phyloP scores from a whole-genome alignment of 2,888 invertebrate species.

The Endomychus coccineus region DNA sequence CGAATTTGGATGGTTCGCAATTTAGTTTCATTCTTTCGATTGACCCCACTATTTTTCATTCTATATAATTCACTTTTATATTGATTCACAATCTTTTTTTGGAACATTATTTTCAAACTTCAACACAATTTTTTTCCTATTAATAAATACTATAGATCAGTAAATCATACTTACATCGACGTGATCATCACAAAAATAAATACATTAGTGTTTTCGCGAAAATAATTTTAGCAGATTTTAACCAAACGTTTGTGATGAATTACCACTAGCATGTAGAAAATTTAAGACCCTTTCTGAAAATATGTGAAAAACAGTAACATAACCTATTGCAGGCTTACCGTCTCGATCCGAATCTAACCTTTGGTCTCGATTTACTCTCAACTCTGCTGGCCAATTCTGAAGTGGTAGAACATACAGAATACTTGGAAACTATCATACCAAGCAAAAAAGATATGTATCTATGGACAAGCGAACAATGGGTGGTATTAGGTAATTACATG shows the following conservation, averaged over 20 bases:
- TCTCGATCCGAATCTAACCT: slow-evolving; percentile 31
- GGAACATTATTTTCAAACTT: too few relatives aligned
- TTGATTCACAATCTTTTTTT: too few relatives aligned
- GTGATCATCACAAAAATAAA: too few relatives aligned
- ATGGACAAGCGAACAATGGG: slow-evolving; percentile 59
- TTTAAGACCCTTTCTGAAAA: background rate
- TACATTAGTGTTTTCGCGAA: too few relatives aligned
- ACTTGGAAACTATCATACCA: slow-evolving; percentile 31
- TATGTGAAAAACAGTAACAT: background rate
- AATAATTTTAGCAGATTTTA: too few relatives aligned
- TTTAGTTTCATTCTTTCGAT: too few relatives aligned
- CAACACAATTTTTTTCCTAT: too few relatives aligned
- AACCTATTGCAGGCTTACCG: slow-evolving; percentile 28
- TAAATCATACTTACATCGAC: too few relatives aligned
- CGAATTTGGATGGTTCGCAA: too few relatives aligned
- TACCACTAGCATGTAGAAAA: background rate
- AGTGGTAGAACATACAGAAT: slow-evolving; percentile 34
- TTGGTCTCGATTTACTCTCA: slow-evolving; percentile 34
- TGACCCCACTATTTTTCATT: too few relatives aligned
- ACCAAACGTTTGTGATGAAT: background rate
- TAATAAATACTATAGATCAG: too few relatives aligned
- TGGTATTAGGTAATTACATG: slow-evolving; percentile 66
- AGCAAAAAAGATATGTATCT: slow-evolving; percentile 32
- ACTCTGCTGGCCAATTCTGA: slow-evolving; percentile 34
- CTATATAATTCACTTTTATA: too few relatives aligned